phyloP scores from a whole-genome alignment of 2,113 vertebrate genomes.

The Centropus bengalensis region DNA sequence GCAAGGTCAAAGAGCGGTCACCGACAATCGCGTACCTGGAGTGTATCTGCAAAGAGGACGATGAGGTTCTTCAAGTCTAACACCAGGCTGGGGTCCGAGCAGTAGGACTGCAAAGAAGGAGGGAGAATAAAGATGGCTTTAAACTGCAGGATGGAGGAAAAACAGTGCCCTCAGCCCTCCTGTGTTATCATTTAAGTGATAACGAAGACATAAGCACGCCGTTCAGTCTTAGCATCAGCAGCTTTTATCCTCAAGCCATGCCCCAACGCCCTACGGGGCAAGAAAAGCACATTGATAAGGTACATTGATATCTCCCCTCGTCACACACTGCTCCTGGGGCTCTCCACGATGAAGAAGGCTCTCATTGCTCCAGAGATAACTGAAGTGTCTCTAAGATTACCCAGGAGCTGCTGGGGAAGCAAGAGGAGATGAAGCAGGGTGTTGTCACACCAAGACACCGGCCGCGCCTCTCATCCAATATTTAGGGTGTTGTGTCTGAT shows the following conservation, averaged over 20 bases:
- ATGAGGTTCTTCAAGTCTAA: slow-evolving; percentile 98
- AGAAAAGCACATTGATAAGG: neutral
- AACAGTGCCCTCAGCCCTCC: neutral
- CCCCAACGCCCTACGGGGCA: neutral
- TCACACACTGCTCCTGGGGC: neutral
- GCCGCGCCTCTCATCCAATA: neutral
- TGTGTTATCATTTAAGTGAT: neutral
- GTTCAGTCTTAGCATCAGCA: neutral
- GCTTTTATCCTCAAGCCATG: neutral
- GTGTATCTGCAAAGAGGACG: slow-evolving; percentile 94
- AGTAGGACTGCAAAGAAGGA: slow-evolving; percentile 86
- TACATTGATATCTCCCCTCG: neutral
- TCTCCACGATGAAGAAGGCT: neutral
- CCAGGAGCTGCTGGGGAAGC: neutral
- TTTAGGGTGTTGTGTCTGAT: neutral
- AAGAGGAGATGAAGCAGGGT: neutral
- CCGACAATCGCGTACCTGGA: slow-evolving; percentile 81
- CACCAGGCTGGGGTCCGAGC: slow-evolving; percentile 92
- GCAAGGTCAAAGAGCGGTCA: neutral
- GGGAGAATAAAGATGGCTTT: neutral
- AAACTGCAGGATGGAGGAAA: neutral
- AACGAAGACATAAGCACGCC: neutral
- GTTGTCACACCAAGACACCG: neutral
- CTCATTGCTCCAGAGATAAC: neutral
- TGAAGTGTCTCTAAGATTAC: neutral